A percentile compares a stretch with the other conserved stretches of the same genome.
phyloP scores from a whole-genome alignment of 2,113 vertebrate genomes.

The Phrynocephalus versicolor region DNA sequence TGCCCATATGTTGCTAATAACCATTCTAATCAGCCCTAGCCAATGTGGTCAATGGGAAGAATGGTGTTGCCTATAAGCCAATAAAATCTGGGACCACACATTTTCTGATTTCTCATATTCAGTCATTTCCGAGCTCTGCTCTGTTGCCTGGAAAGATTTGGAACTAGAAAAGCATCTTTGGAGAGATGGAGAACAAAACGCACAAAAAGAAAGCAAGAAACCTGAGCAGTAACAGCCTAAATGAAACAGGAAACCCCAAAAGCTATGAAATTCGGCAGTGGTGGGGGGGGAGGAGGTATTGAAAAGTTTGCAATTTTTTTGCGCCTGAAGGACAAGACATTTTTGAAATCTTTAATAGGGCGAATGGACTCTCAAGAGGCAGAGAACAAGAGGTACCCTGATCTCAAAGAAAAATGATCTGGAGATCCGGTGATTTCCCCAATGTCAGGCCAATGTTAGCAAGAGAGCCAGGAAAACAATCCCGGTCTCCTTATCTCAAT shows the following conservation, averaged over 20 bases:
- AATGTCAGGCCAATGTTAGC: background rate
- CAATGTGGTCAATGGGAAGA: background rate
- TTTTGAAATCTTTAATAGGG: background rate
- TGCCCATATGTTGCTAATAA: background rate
- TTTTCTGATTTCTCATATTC: background rate
- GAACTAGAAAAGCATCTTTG: background rate
- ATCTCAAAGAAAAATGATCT: background rate
- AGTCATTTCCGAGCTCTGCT: background rate
- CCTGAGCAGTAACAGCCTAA: background rate
- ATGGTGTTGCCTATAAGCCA: background rate
- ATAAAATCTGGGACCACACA: background rate
- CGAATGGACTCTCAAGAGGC: background rate
- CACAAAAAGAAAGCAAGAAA: background rate
- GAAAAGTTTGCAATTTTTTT: background rate
- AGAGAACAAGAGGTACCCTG: background rate
- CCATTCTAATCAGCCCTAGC: background rate
- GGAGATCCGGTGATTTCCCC: background rate
- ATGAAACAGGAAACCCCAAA: background rate
- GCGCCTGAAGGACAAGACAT: background rate
- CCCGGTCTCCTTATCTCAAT: background rate
- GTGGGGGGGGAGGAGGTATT: no score
- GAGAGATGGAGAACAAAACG: background rate
- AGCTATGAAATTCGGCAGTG: background rate
- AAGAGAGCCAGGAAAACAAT: slow-evolving; percentile 17
- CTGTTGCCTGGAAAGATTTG: background rate